Conservation (phyloP, 1,140 invertebrate genomes). For the Diuraphis noxia region DNA sequence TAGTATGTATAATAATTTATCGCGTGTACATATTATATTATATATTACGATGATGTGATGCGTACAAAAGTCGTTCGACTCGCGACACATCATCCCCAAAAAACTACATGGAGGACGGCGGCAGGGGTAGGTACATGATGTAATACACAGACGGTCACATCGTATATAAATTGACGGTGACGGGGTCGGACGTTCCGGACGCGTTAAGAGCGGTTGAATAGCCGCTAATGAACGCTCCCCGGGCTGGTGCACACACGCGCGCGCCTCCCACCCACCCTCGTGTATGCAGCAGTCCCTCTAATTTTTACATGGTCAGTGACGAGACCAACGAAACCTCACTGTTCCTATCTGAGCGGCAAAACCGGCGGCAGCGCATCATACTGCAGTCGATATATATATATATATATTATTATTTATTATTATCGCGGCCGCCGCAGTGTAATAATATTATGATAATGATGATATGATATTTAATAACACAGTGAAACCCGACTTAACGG, state of each 20-base stretch:
- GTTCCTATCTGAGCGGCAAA: neutral
- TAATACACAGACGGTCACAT: neutral
- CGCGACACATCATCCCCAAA: conserved; percentile 6
- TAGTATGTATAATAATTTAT: neutral
- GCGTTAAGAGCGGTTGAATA: conserved; percentile 48
- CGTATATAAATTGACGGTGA: neutral
- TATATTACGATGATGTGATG: neutral
- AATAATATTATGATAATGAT: too few species aligned
- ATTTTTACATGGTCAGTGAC: conserved; percentile 41
- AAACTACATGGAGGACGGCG: neutral
- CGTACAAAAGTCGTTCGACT: neutral
- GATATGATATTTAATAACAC: too few species aligned
- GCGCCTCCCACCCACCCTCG: neutral
- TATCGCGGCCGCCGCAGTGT: too few species aligned
- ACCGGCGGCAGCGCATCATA: too few species aligned
- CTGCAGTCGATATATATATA: too few species aligned
- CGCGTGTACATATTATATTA: neutral
- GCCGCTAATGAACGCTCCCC: conserved; percentile 45
- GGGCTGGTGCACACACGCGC: neutral
- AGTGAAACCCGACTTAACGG: too few species aligned
- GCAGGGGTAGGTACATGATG: neutral
- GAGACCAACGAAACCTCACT: neutral
- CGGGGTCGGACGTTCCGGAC: neutral
- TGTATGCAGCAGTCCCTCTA: neutral
- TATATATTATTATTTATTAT: too few species aligned